A percentile compares a stretch with the other conserved stretches of the same genome.
These are phyloP conservation scores for Hipparchia sbordonii DNA, from an alignment of 2,888 invertebrate genomes.

Conservation along the genomic window DNA sequence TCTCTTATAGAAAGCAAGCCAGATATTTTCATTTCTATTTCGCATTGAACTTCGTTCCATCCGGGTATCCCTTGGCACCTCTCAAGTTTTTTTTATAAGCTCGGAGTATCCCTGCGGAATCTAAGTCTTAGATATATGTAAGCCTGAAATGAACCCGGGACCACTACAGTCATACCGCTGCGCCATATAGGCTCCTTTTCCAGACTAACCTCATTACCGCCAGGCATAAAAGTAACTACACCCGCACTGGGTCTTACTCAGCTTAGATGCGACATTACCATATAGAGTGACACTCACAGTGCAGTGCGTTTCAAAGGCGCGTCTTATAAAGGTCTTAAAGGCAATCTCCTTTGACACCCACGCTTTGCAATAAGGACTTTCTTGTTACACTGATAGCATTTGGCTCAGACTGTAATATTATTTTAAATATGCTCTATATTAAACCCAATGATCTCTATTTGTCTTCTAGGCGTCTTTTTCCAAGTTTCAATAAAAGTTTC, in stretches of 20 bases:
- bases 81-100: too few species aligned
- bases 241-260: conserved; percentile 24
- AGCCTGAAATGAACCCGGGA: neutral
- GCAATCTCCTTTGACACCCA: conserved; percentile 44
- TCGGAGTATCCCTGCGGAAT: too few species aligned
- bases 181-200: neutral
- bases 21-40: too few species aligned
- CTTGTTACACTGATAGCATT: conserved; percentile 11
- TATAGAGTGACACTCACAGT: conserved; percentile 50
- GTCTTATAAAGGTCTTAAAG: conserved; percentile 43
- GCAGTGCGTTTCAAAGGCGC: conserved; percentile 46
- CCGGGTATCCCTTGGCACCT: too few species aligned
- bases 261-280: conserved; percentile 41
- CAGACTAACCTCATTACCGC: neutral
- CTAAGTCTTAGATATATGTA: neutral
- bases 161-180: neutral
- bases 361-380: conserved; percentile 33
- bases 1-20: too few species aligned
- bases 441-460: conserved; percentile 10
- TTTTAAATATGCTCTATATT: neutral
- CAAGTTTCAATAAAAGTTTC: too few species aligned
- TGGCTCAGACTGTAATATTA: conserved; percentile 1
- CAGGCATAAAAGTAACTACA: conserved; percentile 10
- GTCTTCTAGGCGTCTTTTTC: too few species aligned
- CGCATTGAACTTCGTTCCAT: too few species aligned